Base-by-base conservation (phyloP, 2,797 vertebrate species). In the Crenichthys baileyi region DNA sequence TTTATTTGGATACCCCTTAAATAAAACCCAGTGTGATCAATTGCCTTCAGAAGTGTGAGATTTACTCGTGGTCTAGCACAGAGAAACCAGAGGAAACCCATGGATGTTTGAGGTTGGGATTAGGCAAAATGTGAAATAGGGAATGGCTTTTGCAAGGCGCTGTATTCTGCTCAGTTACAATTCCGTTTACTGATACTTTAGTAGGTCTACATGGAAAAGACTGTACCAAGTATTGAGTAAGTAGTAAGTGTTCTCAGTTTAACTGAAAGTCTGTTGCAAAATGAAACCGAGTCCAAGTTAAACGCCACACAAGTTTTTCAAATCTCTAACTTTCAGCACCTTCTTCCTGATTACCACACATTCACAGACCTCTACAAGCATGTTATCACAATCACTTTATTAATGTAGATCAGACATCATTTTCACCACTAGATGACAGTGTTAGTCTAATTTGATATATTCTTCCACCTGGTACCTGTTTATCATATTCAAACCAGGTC, bases 391-490 rank as follows among this genome's bases (percentile, higher is more conserved):
- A 5, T 9, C 13, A 18, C 13, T 73, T 70, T 31, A 80, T 31
- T 74, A 8, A 44, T n/a, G 41, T 31, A 60, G 5, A 76, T 18
- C 46, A 20, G 26, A 15, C 48, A 46, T 31, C 20, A 8, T 29
- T 24, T 7, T 36, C 0, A 75, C 78, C 94, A 92, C 91, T 88
- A 93, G 94, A 90, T 92, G 92, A 85, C 84, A 83, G 86, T 78
- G 81, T 91, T 87, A 80, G 26, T 80, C 74, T 77, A 90, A 68
- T 80, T 78, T 90, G 70, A 26, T 6, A 0, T 46, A 29, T 22
- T 29, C 65, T 70, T 80, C 72, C 79, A 85, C 83, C 89, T 88
- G 86, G 79, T 79, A 0, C 72, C 72, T 44, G 72, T 41, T n/a
- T 24, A 65, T 41, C 29, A 51, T 68, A 85, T 83, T 39, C 7